Evolutionary conservation across 1,140 invertebrate genomes (phyloP).

Genomic region (Drosophila athabasca): DNA sequence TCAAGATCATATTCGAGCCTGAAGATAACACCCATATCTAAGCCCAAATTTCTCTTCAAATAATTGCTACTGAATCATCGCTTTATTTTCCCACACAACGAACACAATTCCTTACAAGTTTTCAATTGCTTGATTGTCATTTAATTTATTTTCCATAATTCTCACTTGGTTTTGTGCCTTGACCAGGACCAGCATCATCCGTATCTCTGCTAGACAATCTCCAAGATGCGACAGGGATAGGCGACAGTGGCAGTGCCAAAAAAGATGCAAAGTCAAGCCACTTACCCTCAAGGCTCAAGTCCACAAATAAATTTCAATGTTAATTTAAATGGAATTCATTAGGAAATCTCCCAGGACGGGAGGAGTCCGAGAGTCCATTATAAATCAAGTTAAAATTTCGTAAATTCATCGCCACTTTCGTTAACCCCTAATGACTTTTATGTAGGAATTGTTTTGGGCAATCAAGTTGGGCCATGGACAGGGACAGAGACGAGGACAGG

Average conservation of each 20-base stretch:
- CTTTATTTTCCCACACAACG: constrained; percentile 50
- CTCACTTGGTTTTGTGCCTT: constrained; percentile 33
- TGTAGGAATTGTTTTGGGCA: constrained; percentile 78
- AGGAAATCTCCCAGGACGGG: constrained; percentile 13
- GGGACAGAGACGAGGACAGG: no score
- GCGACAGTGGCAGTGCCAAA: constrained; percentile 46
- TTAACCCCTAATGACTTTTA: constrained; percentile 81
- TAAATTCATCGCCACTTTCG: constrained; percentile 83
- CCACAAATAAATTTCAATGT: constrained; percentile 77
- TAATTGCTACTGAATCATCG: no score
- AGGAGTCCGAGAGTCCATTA: constrained; percentile 43
- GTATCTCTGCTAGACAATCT: constrained; percentile 68
- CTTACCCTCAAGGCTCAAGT: constrained; percentile 54
- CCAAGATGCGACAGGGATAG: constrained; percentile 46
- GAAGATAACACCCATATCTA: no score
- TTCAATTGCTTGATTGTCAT: constrained; percentile 65
- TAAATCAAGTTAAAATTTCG: constrained; percentile 78
- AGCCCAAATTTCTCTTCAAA: no score
- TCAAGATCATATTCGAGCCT: no score
- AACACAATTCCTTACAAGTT: constrained; percentile 27
- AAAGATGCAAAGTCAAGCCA: constrained; percentile 65
- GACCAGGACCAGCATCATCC: constrained; percentile 46
- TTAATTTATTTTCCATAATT: constrained; percentile 69
- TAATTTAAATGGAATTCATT: constrained; percentile 81
- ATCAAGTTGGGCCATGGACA: constrained; percentile 56